These are phyloP conservation scores for Dipus sagitta DNA, from an alignment of 2,797 vertebrate genomes.

Conservation along the genomic window DNA sequence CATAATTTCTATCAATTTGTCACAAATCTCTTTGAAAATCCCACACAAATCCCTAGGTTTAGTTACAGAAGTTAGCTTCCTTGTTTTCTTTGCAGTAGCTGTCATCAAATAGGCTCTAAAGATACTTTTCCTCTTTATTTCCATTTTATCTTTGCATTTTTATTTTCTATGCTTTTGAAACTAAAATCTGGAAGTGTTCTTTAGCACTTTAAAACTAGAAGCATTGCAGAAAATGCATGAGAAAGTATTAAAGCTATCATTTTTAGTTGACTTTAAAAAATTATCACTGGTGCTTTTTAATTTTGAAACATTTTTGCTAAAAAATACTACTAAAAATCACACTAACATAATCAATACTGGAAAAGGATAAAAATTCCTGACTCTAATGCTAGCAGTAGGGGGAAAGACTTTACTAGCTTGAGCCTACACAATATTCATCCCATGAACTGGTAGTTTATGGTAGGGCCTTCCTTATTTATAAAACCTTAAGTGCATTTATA, in stretches of 20 bases:
- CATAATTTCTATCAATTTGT: neutral
- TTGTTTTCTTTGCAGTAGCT: neutral
- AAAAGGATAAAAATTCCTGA: neutral
- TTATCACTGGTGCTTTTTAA: neutral
- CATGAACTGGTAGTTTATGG: neutral
- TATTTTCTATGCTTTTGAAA: neutral
- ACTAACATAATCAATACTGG: neutral
- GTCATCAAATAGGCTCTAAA: neutral
- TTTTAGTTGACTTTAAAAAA: neutral
- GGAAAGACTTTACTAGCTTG: neutral
- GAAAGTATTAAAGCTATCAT: neutral
- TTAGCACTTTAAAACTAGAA: neutral
- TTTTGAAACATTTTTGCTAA: neutral
- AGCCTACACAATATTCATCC: neutral
- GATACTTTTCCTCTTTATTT: neutral
- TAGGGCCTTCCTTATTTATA: neutral
- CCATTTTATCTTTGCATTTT: conserved; percentile 23
- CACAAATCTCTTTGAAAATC: neutral
- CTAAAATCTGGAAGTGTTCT: neutral
- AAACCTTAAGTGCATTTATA: too few species aligned
- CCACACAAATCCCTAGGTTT: neutral
- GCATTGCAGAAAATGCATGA: neutral
- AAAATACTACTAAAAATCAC: neutral
- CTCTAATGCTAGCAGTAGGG: neutral
- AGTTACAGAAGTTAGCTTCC: neutral